Percentiles rank a stretch among this genome's conserved stretches.
Conservation (phyloP, 2,113 vertebrate species). For the Pachyramphus minor region DNA sequence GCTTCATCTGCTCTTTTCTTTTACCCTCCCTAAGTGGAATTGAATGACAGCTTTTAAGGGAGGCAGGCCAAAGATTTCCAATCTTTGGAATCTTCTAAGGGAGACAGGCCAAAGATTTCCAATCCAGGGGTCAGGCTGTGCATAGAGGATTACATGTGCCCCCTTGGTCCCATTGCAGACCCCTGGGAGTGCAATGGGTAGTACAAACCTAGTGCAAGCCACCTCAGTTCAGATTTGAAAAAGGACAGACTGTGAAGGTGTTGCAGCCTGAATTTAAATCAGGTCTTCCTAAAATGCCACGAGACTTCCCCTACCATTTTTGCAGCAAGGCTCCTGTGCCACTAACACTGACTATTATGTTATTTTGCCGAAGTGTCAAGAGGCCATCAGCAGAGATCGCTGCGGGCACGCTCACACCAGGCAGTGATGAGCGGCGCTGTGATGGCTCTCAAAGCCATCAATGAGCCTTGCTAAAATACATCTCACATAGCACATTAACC, state of each 20-base stretch:
- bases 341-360: too few species aligned
- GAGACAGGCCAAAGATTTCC: neutral
- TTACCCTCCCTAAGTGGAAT: neutral
- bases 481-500: neutral
- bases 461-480: neutral
- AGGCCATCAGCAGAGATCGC: neutral
- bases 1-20: neutral
- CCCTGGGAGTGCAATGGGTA: neutral
- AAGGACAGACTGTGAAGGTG: neutral
- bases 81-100: neutral
- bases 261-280: neutral
- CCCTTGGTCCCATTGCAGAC: rapidly evolving
- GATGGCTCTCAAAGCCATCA: neutral
- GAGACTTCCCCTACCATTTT: rapidly evolving
- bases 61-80: neutral
- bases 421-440: neutral
- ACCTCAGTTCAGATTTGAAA: neutral
- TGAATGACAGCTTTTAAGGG: neutral
- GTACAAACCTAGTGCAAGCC: neutral
- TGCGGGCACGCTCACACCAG: rapidly evolving
- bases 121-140: neutral
- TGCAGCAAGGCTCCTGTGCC: rapidly evolving
- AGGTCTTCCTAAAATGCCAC: rapidly evolving
- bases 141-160: too few species aligned
- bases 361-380: neutral